Evolutionary conservation across 2,888 invertebrate genomes (phyloP).

Genomic region (Ectemnius cavifrons): DNA sequence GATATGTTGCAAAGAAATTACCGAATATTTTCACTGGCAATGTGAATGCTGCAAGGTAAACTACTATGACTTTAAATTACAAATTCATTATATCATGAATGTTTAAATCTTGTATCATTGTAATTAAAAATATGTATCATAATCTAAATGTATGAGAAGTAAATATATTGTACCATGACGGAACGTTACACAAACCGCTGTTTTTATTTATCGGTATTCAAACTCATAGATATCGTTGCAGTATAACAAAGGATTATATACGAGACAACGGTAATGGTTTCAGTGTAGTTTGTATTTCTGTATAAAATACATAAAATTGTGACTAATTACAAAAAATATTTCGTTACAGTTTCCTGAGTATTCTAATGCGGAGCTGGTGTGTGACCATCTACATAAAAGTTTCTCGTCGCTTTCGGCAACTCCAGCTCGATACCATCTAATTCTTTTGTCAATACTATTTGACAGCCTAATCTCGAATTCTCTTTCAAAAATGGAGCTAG

Average conservation of each 20-base stretch:
- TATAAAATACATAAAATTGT: constrained; percentile 37
- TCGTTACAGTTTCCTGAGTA: constrained; percentile 20
- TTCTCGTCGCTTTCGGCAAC: constrained; percentile 93
- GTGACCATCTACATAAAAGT: constrained; percentile 99
- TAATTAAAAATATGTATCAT: constrained; percentile 74
- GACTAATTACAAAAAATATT: constrained; percentile 9
- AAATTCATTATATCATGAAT: constrained; percentile 75
- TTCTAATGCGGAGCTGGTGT: constrained; percentile 94
- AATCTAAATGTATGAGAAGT: constrained; percentile 72
- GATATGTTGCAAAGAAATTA: constrained; percentile 55
- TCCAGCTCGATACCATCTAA: constrained; percentile 91
- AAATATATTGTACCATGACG: constrained; percentile 72
- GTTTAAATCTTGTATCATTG: constrained; percentile 75
- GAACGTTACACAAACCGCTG: constrained; percentile 50
- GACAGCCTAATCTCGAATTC: constrained; percentile 97
- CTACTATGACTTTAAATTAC: constrained; percentile 68
- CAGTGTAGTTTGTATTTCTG: not conserved
- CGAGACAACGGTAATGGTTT: too few species aligned
- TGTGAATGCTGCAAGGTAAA: constrained; percentile 64
- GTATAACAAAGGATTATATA: too few species aligned
- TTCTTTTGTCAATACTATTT: constrained; percentile 92
- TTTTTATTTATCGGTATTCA: not conserved
- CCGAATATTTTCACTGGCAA: constrained; percentile 59
- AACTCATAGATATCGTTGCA: not conserved
- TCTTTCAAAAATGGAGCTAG: constrained; percentile 97